Conservation (phyloP, 1,140 invertebrate species). For the Trinorchestia longiramus region DNA sequence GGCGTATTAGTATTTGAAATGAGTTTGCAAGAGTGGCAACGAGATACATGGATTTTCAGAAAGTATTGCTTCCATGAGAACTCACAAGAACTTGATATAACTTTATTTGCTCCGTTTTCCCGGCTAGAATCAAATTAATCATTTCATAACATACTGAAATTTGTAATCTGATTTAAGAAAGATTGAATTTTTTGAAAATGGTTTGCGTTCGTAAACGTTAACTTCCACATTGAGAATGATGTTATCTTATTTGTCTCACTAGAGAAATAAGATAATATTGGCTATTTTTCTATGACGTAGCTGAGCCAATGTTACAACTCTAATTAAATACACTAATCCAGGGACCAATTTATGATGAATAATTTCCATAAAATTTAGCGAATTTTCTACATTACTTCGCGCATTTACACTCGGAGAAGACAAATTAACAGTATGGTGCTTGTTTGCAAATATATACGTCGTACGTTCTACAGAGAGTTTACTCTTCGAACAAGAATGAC, state of each 20-base stretch:
- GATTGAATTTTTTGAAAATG: not conserved
- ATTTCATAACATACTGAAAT: not conserved
- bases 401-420: not conserved
- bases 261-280: too few species aligned
- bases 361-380: not conserved
- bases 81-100: not conserved
- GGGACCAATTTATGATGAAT: not conserved
- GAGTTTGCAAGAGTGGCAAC: not conserved
- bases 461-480: not conserved
- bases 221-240: too few species aligned
- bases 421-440: not conserved
- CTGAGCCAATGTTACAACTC: not conserved
- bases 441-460: too few species aligned
- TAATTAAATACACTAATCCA: not conserved
- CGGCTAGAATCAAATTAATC: not conserved
- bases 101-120: not conserved
- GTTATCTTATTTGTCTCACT: too few species aligned
- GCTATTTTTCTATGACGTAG: not conserved
- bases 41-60: not conserved
- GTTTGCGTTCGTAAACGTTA: not conserved
- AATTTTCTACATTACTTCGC: not conserved
- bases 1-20: not conserved
- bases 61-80: not conserved
- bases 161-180: not conserved
- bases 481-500: not conserved